These are phyloP conservation scores for roundworm (Caenorhabditis elegans) DNA, from an alignment of 1,140 invertebrate genomes.

Conservation along the genomic window WBcel235 BX284603.4:4788001-4788500, in stretches of 20 bases:
- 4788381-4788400: background rate
- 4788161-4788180: background rate
- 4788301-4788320: background rate
- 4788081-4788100: background rate
- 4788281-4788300: background rate
- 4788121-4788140: background rate
- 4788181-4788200: background rate
- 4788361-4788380: background rate
- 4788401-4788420: background rate
- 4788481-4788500: no score
- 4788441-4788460: background rate
- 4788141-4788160: background rate
- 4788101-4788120: background rate
- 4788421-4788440: background rate
- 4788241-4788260: background rate
- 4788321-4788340: background rate
- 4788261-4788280: constrained; percentile 11
- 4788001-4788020: background rate
- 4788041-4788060: background rate
- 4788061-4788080: background rate
- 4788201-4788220: background rate
- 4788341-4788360: background rate
- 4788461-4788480: background rate
- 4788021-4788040: background rate
- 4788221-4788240: background rate